Evolutionary conservation across 2,888 invertebrate genomes (phyloP), one percentile per base, ranked within the genome.

Genomic region (Acanthosepion lycidas): DNA sequence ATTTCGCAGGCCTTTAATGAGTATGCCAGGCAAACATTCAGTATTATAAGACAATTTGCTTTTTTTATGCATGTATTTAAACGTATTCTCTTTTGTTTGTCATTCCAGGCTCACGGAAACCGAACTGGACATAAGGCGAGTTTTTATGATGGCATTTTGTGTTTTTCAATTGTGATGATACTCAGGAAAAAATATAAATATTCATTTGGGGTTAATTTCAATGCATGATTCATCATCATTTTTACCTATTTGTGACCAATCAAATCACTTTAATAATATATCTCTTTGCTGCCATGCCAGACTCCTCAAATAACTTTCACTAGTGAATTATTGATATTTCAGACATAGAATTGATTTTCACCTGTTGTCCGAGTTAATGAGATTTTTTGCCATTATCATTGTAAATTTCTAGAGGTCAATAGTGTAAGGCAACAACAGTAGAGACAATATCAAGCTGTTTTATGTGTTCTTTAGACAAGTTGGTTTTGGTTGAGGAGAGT

Each of bases 161-260:
- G 78, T 78, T 78, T 78, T 78, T 78, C 78, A 78, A 78, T n/a
- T 78, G 8, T n/a, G n/a, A 78, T 78, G 78, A 78, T 78, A 78
- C 28, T n/a, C 78, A 15, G 78, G 12, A 78, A 78, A 78, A 78
- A 15, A 78, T 78, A 78, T 78, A 78, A 78, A 78, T 78, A 78
- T 78, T 78, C n/a, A 78, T 78, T 78, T 78, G 78, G 78, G 78
- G 78, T 78, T n/a, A n/a, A 78, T 78, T 78, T 78, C n/a, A 78
- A 78, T n/a, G 8, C n/a, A 78, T 78, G 78, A 78, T 78, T 78
- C 78, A 78, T 78, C 78, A 78, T 78, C n/a, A 78, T 78, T 78
- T 78, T 78, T 78, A 78, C n/a, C n/a, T 78, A 33, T 15, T 78
- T 78, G 78, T n/a, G 23, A n/a, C 33, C 78, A 78, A 78, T n/a